Conservation (phyloP, 2,113 vertebrate genomes). For the Marcusenius ussheri region DNA sequence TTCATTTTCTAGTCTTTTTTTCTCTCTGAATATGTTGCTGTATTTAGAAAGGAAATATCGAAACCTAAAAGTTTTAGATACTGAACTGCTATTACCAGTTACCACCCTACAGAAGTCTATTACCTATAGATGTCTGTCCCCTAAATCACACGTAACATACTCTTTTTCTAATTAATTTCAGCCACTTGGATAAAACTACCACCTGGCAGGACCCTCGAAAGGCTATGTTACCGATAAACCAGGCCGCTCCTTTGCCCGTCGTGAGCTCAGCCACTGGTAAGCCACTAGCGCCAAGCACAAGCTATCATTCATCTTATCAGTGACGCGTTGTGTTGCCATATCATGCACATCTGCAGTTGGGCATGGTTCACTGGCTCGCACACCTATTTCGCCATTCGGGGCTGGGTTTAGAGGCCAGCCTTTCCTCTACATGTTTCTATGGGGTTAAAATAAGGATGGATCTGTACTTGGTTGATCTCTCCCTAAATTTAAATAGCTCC, state of each 20-base stretch:
- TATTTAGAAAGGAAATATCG: background rate
- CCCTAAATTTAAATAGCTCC: background rate
- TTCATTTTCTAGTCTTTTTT: background rate
- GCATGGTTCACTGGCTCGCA: background rate
- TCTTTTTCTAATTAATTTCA: background rate
- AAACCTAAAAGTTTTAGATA: background rate
- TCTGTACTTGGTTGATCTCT: background rate
- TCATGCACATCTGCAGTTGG: background rate
- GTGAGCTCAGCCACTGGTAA: constrained; percentile 7
- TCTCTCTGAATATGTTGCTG: background rate
- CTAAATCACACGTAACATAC: background rate
- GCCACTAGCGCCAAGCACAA: background rate
- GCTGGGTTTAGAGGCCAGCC: background rate
- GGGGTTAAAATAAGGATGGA: background rate
- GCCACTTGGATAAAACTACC: constrained; percentile 17
- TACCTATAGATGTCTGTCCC: background rate
- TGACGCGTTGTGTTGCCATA: background rate
- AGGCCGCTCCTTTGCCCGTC: background rate
- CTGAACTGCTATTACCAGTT: background rate
- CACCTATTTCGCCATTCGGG: background rate
- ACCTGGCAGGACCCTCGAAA: constrained; percentile 20
- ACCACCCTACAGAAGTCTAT: background rate
- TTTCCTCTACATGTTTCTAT: background rate
- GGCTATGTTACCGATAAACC: constrained; percentile 5
- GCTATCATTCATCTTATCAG: background rate